Conservation (phyloP, 2,113 vertebrate genomes). For the Dicentrarchus labrax region DNA sequence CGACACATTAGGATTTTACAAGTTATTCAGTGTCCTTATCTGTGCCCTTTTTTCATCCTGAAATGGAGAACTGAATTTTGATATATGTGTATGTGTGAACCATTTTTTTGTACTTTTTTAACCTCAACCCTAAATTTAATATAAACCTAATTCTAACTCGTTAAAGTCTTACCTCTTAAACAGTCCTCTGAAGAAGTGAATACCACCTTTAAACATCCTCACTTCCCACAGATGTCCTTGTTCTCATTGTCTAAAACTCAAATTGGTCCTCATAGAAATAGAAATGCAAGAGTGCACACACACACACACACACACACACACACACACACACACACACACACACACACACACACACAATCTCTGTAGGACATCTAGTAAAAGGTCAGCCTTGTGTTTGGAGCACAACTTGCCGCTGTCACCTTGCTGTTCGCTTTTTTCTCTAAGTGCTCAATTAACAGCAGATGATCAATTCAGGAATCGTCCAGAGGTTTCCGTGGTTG, state of each 20-base stretch:
- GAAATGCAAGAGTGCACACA: slow-evolving; percentile 7
- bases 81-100: background rate
- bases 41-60: background rate
- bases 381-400: slow-evolving; percentile 63
- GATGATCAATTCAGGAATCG: slow-evolving; percentile 51
- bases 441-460: slow-evolving; percentile 58
- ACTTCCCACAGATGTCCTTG: background rate
- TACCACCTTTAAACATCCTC: background rate
- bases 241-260: background rate
- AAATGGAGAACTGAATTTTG: background rate
- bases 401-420: slow-evolving; percentile 48
- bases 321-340: background rate
- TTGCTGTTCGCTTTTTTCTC: slow-evolving; percentile 28
- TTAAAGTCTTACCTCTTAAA: background rate
- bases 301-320: slow-evolving; percentile 8
- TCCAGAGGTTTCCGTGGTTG: slow-evolving; percentile 21
- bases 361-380: slow-evolving; percentile 66
- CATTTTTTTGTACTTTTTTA: background rate
- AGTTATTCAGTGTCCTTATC: too few relatives aligned
- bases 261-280: background rate
- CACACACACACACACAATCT: slow-evolving; percentile 20
- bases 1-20: background rate
- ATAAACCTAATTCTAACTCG: background rate
- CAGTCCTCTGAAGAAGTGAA: background rate
- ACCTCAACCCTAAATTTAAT: background rate